Percentiles rank a stretch among this genome's conserved stretches.
phyloP scores from a whole-genome alignment of 2,797 vertebrate genomes.

The Cynodonichthys magdalenae region DNA sequence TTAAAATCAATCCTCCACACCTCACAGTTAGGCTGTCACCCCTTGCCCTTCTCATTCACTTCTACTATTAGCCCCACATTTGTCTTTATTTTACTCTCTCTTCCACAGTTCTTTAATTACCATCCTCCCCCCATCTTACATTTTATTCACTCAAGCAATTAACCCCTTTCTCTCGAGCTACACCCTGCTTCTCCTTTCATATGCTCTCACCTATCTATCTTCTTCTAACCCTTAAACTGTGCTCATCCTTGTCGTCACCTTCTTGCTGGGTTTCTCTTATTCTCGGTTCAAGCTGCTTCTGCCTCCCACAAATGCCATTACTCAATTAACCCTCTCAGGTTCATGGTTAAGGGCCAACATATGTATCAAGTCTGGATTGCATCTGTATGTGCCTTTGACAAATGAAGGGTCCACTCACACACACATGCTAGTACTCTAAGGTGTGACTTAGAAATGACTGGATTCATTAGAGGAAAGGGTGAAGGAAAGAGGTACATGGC shows the following conservation, averaged over 20 bases:
- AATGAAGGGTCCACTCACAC: slow-evolving; percentile 40
- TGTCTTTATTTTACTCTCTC: slow-evolving; percentile 63
- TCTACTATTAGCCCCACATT: slow-evolving; percentile 67
- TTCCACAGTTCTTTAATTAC: slow-evolving; percentile 58
- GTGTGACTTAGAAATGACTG: slow-evolving; percentile 74
- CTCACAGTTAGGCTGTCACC: slow-evolving; percentile 40
- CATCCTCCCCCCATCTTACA: slow-evolving; percentile 41
- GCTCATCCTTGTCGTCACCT: slow-evolving; percentile 22
- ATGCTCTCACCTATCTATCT: slow-evolving; percentile 41
- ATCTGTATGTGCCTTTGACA: slow-evolving; percentile 49
- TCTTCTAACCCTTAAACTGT: slow-evolving; percentile 45
- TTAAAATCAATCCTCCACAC: slow-evolving; percentile 49
- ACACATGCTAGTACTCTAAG: slow-evolving; percentile 35
- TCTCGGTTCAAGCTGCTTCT: slow-evolving; percentile 23
- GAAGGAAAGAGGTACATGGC: slow-evolving; percentile 32
- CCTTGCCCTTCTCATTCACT: slow-evolving; percentile 25
- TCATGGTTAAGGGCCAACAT: slow-evolving; percentile 63
- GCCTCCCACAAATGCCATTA: slow-evolving; percentile 47
- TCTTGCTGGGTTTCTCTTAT: slow-evolving; percentile 31
- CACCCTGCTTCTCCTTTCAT: slow-evolving; percentile 40
- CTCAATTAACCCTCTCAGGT: slow-evolving; percentile 69
- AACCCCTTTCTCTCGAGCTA: slow-evolving; percentile 60
- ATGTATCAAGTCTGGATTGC: slow-evolving; percentile 68
- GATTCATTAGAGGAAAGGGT: slow-evolving; percentile 66
- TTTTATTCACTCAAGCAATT: slow-evolving; percentile 68